Evolutionary conservation across 1,140 invertebrate genomes (phyloP), one percentile per base, ranked within the genome.

Genomic region (Calliphora vicina): DNA sequence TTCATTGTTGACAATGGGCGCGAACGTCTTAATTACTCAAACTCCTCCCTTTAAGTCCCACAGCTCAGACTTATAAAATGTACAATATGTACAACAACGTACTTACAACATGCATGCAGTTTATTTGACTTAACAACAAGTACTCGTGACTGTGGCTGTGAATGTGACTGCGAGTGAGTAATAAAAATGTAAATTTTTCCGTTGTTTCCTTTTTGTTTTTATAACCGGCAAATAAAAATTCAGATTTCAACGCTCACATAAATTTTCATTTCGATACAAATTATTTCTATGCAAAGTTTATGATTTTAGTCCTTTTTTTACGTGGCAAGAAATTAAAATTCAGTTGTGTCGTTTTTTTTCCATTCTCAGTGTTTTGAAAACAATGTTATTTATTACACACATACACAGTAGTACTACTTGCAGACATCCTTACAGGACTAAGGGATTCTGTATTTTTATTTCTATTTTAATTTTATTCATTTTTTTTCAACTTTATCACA

Each of bases 21-120:
- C 81, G 61, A 82, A 82, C 81, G 57, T 82, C 67, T 82, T 82
- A 82, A 82, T 82, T 82, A 82, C 45, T 26, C 74, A 78, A 78
- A 78, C 74, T 43, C n/a, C 50, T 67, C 61, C 61, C 61, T 67
- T 57, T 23, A 67, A 23, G 61, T 67, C 61, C 20, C 23, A 10
- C 6, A 23, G 61, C 20, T 23, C 15, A n/a, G 15, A n/a, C 5
- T 57, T 35, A 35, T 35, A 35, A 35, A 35, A 35, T 35, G 1
- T 35, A 2, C 29, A 35, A 4, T 2, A 8, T 1, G 4, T n/a
- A 57, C 0, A 12, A 17, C 4, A 50, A 15, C 4, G 12, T 17
- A 2, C 45, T 3, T 50, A 1, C 12, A 12, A 50, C 10, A 50
- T 50, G 17, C 13, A 57, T n/a, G 50, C 50, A 57, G 50, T 57